Evolutionary conservation across 2,113 vertebrate species (phyloP).

Genomic region (Carettochelys insculpta): DNA sequence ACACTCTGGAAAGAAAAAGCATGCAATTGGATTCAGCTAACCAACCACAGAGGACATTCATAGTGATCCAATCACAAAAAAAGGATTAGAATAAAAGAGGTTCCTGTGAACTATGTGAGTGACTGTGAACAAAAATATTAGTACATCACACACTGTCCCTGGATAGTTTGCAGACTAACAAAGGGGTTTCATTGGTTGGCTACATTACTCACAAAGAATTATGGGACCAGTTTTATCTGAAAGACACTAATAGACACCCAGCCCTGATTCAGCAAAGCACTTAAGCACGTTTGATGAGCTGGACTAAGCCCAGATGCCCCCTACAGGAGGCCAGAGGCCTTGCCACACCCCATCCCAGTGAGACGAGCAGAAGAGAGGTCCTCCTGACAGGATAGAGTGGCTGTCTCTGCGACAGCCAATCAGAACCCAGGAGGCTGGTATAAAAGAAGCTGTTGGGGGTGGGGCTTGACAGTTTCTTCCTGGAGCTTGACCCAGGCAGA

Average conservation of each 20-base stretch:
- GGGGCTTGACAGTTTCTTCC: too few relatives aligned
- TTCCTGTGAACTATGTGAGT: not conserved
- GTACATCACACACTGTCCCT: not conserved
- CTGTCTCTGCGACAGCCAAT: too few relatives aligned
- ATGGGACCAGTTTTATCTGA: not conserved
- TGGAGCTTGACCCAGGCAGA: too few relatives aligned
- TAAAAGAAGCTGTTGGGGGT: too few relatives aligned
- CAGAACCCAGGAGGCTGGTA: too few relatives aligned
- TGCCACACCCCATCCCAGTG: too few relatives aligned
- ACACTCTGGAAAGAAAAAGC: not conserved
- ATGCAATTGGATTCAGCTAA: not conserved
- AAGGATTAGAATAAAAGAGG: not conserved
- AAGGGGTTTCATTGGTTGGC: not conserved
- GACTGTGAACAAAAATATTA: not conserved
- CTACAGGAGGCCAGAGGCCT: too few relatives aligned
- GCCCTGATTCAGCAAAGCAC: not conserved
- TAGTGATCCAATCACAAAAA: not conserved
- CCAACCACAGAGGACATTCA: not conserved
- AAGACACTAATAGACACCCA: not conserved
- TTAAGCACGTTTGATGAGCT: not conserved
- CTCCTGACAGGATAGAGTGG: too few relatives aligned
- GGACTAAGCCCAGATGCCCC: too few relatives aligned
- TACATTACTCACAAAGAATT: not conserved
- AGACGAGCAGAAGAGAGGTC: too few relatives aligned
- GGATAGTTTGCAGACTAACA: not conserved